A percentile compares a stretch with the other conserved stretches of the same genome.
Evolutionary conservation across 2,797 vertebrate species (phyloP).

Genomic region (Periophthalmus magnuspinnatus): DNA sequence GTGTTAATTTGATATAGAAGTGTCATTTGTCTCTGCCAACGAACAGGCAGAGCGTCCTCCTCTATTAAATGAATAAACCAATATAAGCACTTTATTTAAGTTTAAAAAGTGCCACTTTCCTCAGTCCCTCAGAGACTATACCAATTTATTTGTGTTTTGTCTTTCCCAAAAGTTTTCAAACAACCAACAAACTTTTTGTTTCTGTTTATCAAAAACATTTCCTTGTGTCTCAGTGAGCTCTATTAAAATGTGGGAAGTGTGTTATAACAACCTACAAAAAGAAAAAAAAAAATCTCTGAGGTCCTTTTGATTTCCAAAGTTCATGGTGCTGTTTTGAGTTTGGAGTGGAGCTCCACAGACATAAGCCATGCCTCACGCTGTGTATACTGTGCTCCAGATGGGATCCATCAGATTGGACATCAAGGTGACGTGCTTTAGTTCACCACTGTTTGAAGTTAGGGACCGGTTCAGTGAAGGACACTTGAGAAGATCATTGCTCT

Average conservation of each 20-base stretch:
- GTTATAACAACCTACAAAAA: too few relatives aligned
- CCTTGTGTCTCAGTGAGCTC: neutral
- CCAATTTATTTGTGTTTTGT: neutral
- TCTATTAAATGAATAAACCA: slow-evolving; percentile 18
- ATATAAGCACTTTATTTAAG: neutral
- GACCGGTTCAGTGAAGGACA: slow-evolving; percentile 3
- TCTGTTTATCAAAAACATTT: too few relatives aligned
- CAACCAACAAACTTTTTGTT: neutral
- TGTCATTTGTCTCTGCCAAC: slow-evolving; percentile 33
- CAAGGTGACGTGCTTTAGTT: slow-evolving; percentile 40
- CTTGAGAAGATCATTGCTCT: neutral
- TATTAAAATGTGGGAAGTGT: neutral
- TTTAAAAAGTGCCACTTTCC: neutral
- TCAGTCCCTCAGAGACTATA: neutral
- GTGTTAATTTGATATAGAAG: slow-evolving; percentile 33
- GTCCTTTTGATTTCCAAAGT: slow-evolving; percentile 46
- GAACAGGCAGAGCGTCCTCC: slow-evolving; percentile 10
- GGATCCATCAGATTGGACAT: slow-evolving; percentile 36
- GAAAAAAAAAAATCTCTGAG: slow-evolving; percentile 10
- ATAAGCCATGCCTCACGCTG: slow-evolving; percentile 31
- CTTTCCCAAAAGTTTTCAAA: neutral
- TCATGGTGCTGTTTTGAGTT: slow-evolving; percentile 31
- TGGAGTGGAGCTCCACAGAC: slow-evolving; percentile 13
- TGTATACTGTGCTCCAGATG: slow-evolving; percentile 60
- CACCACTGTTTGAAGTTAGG: slow-evolving; percentile 30